Base-by-base conservation (phyloP, 2,113 vertebrate genomes). In the Panurus biarmicus region DNA sequence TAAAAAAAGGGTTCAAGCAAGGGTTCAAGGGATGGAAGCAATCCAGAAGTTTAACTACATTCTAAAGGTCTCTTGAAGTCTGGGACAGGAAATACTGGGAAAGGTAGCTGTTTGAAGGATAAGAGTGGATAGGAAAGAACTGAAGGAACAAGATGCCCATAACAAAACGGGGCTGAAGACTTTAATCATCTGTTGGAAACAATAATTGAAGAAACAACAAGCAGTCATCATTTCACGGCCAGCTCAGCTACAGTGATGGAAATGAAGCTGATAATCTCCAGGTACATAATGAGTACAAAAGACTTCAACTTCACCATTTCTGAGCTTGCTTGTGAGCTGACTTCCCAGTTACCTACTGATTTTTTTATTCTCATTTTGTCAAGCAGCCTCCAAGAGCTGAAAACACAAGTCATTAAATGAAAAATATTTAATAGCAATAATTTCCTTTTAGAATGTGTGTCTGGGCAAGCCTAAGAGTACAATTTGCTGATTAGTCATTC, bases 401-500 rank as follows among this genome's bases (percentile, higher is more conserved):
- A 79, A 90, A 71, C 85, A 73, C 29, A 54, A 70, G 56, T 5
- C 24, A 93, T 76, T 91, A 76, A 87, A 58, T 50, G 42, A 31
- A 73, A 91, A 85, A 54, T 70, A 38, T 50, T 90, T 94, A 62
- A 77, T 42, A 80, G 88, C 38, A 79, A 62, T 90, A 28, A 94
- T 87, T 90, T 90, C 56, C 75, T 86, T 78, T 88, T 12, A 91
- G 60, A 85, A 90, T 28, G 36, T 56, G n/a, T 47, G 85, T 66
- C 88, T 90, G 60, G 85, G 66, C 90, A 93, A 90, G 75, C 56
- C 82, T 62, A 26, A 80, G 67, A 90, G 75, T 83, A 83, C 85
- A 83, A 90, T 94, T 88, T 95, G 75, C 44, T 93, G 71, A 91
- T 94, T 90, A 90, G 67, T 62, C 22, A 11, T 87, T 87, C 92